Percentiles rank a stretch among this genome's conserved stretches.
phyloP scores from a whole-genome alignment of 2,797 vertebrate species.

The Luscinia luscinia region DNA sequence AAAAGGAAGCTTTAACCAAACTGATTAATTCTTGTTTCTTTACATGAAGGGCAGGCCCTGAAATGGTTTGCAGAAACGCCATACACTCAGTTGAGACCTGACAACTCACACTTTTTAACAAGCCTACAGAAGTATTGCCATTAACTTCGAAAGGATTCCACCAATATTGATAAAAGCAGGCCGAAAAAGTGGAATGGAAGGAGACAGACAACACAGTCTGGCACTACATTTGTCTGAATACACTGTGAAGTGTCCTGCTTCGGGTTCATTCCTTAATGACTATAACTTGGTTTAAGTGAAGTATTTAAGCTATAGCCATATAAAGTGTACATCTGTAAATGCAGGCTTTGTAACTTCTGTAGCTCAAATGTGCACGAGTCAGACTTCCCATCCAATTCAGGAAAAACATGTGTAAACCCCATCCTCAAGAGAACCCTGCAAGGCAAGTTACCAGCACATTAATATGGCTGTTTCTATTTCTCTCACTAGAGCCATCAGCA shows the following conservation, averaged over 20 bases:
- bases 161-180: background rate
- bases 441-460: background rate
- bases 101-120: background rate
- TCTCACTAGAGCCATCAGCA: background rate
- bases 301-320: background rate
- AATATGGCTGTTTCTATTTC: background rate
- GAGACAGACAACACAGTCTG: background rate
- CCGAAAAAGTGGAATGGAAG: background rate
- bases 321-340: background rate
- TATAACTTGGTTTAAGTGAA: background rate
- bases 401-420: background rate
- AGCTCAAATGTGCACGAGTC: fast-evolving
- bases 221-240: background rate
- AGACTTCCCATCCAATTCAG: background rate
- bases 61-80: background rate
- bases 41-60: background rate
- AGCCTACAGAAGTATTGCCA: background rate
- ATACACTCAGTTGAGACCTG: background rate
- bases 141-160: background rate
- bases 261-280: background rate
- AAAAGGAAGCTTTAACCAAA: background rate
- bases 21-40: background rate
- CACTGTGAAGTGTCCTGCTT: background rate
- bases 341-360: background rate
- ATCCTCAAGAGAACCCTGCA: background rate